Evolutionary conservation across 2,113 vertebrate species (phyloP), one percentile per base, ranked within the genome.

Genomic region (Octodon degus): DNA sequence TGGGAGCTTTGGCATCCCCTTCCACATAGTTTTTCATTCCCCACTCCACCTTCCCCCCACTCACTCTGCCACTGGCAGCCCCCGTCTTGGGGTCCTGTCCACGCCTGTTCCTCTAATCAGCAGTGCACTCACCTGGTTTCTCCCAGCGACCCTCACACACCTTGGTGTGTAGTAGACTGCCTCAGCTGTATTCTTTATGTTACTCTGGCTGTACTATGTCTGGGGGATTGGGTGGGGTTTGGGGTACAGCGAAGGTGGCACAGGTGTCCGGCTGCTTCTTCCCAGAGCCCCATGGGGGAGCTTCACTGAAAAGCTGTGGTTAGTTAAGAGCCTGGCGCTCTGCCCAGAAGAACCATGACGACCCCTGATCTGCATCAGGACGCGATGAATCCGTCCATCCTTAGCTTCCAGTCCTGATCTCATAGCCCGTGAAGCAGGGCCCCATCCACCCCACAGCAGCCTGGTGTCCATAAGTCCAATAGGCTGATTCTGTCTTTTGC

Each of bases 241-340:
- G n/a, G 32, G 70, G 30, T 65, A 72, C 58, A 67, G 88, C 30
- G 62, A 87, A 88, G 86, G 11, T 37, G 85, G n/a, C 86, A 86
- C 93, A 97, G 91, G 30, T 86, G 86, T 96, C 90, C 82, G 92
- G 83, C 24, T 20, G 89, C 50, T 91, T 68, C 24, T 89, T 97
- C 22, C 77, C 89, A 77, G 65, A 84, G 34, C 74, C 72, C 92
- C 96, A 67, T 74, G 83, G 94, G 68, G 88, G 65, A 82, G 1
- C 30, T 72, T 82, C 60, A 79, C 1, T 58, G 67, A 80, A 67
- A 92, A 47, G 37, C 62, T 67, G 55, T 83, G 94, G 91, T 94
- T 94, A 94, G 91, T 94, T 96, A 89, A 68, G 40, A 80, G 55
- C 37, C 34, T 70, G 13, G 34, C 58, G n/a, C 90, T 94, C 58